Evolutionary conservation across 2,797 vertebrate species (phyloP).

Genomic region (Buceros bicornis): DNA sequence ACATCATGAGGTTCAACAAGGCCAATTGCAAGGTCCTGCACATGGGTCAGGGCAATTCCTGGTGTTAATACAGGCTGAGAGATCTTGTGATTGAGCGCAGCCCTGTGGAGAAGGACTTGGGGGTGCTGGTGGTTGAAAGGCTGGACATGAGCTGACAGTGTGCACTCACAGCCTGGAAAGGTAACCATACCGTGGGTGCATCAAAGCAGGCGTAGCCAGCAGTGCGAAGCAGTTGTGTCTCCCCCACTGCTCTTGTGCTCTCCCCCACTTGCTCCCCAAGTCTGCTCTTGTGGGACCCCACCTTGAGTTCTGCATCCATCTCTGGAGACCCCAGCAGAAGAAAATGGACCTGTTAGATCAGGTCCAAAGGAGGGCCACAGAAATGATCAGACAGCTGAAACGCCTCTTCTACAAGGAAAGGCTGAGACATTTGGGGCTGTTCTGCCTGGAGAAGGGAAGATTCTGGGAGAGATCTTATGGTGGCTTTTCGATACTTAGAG

Average conservation of each 20-base stretch:
- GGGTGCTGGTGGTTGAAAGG: background rate
- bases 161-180: background rate
- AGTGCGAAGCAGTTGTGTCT: background rate
- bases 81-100: no score
- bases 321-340: background rate
- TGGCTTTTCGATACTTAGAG: background rate
- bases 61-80: no score
- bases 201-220: background rate
- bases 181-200: background rate
- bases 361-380: background rate
- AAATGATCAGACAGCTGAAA: background rate
- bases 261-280: background rate
- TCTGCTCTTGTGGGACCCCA: background rate
- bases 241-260: no score
- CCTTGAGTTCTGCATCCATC: background rate
- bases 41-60: no score
- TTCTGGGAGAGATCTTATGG: accelerated
- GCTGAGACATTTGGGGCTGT: background rate
- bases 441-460: background rate
- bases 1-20: background rate
- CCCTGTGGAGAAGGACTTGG: background rate
- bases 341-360: accelerated
- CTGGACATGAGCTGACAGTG: background rate
- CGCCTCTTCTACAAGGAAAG: background rate
- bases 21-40: background rate